These are phyloP conservation scores for Otis tarda DNA, from an alignment of 2,113 vertebrate genomes.

Conservation along the genomic window DNA sequence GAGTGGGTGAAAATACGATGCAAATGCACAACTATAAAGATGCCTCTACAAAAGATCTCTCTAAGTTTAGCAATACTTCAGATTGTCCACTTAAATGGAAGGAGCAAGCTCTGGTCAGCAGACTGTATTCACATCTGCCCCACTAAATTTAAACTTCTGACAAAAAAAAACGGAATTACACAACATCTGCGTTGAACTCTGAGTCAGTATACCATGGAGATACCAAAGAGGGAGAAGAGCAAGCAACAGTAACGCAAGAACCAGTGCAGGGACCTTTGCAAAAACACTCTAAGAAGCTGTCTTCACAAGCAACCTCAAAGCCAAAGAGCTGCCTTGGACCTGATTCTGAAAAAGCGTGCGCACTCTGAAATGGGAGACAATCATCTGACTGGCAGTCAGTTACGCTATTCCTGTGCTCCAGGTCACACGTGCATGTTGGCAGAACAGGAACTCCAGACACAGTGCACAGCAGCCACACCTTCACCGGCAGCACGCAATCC, in stretches of 20 bases:
- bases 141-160: constrained; percentile 26
- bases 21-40: not conserved
- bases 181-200: constrained; percentile 30
- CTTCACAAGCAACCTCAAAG: not conserved
- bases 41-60: not conserved
- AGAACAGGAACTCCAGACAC: not conserved
- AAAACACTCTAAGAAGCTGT: not conserved
- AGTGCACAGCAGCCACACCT: not conserved
- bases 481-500: not conserved
- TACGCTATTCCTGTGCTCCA: not conserved
- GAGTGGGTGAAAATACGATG: not conserved
- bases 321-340: not conserved
- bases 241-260: not conserved
- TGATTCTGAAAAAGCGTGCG: not conserved
- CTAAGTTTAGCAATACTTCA: not conserved
- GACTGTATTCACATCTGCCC: not conserved
- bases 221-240: not conserved
- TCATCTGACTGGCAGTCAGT: not conserved
- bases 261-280: rapidly evolving
- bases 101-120: not conserved
- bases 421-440: not conserved
- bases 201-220: not conserved
- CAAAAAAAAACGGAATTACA: not conserved
- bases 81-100: not conserved
- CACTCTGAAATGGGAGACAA: not conserved